phyloP scores from a whole-genome alignment of 2,888 invertebrate genomes.

The Drosophila sordidula region DNA sequence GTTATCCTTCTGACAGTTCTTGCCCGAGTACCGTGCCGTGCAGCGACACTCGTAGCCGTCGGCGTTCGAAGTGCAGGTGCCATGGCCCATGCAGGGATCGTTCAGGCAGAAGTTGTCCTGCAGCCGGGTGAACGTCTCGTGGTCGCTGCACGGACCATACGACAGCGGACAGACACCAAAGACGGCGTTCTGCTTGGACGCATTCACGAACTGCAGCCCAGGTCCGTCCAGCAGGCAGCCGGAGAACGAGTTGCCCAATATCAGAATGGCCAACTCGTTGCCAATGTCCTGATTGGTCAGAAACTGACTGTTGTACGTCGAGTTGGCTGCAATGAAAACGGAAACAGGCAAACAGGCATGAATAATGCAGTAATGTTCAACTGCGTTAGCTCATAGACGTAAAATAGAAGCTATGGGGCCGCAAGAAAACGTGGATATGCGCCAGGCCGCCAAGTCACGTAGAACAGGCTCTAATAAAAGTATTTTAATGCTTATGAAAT shows the following conservation, averaged over 20 bases:
- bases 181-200: slow-evolving; percentile 88
- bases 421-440: too few relatives aligned
- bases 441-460: slow-evolving; percentile 1
- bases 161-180: slow-evolving; percentile 92
- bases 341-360: slow-evolving; percentile 18
- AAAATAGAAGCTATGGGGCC: too few relatives aligned
- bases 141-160: slow-evolving; percentile 88
- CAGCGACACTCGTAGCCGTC: slow-evolving; percentile 94
- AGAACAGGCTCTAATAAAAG: slow-evolving; percentile 1
- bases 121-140: slow-evolving; percentile 86
- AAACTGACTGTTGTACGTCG: slow-evolving; percentile 91
- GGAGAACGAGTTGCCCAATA: slow-evolving; percentile 92
- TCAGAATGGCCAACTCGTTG: slow-evolving; percentile 90
- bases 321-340: slow-evolving; percentile 87
- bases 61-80: slow-evolving; percentile 90
- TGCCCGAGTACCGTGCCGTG: slow-evolving; percentile 92
- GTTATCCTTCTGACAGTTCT: slow-evolving; percentile 93
- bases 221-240: slow-evolving; percentile 95
- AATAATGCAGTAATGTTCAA: background rate
- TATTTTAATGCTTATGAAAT: slow-evolving; percentile 1
- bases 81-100: slow-evolving; percentile 93
- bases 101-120: slow-evolving; percentile 90
- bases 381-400: too few relatives aligned
- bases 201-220: slow-evolving; percentile 91
- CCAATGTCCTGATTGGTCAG: slow-evolving; percentile 90